Evolutionary conservation across 2,797 vertebrate species (phyloP).

Genomic region (Notoglanidium macrostoma): DNA sequence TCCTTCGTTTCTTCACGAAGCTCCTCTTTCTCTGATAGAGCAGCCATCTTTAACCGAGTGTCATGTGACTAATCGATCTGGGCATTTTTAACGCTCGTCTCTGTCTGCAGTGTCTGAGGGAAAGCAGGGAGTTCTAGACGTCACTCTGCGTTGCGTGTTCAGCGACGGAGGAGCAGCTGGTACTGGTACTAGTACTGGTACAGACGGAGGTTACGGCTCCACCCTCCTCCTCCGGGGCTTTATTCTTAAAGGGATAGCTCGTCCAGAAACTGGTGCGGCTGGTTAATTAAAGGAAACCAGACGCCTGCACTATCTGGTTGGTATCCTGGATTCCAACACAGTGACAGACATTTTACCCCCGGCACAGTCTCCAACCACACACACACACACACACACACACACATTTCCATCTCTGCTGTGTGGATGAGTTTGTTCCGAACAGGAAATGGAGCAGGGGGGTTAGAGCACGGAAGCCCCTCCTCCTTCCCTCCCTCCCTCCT

Average conservation of each 20-base stretch:
- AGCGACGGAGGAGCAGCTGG: no score
- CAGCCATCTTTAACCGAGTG: neutral
- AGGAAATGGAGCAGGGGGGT: constrained; percentile 1
- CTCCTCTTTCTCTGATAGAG: no score
- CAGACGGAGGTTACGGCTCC: neutral
- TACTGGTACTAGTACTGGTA: no score
- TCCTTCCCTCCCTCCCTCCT: neutral
- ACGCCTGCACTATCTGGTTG: no score
- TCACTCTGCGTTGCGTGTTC: neutral
- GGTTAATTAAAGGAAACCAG: constrained; percentile 6
- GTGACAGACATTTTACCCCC: neutral
- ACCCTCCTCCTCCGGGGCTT: neutral
- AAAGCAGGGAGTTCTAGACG: neutral
- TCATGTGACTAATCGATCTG: neutral
- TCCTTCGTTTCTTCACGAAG: neutral
- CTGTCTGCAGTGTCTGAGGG: neutral
- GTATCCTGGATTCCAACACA: constrained; percentile 6
- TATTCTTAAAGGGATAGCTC: neutral
- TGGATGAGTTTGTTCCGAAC: constrained; percentile 16
- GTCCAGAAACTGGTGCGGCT: neutral
- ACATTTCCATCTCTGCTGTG: neutral
- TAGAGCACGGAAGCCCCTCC: neutral
- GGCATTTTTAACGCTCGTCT: neutral
- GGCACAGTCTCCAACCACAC: neutral
- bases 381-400: neutral